Evolutionary conservation across 2,113 vertebrate species (phyloP).

Genomic region (Eclectus roratus): DNA sequence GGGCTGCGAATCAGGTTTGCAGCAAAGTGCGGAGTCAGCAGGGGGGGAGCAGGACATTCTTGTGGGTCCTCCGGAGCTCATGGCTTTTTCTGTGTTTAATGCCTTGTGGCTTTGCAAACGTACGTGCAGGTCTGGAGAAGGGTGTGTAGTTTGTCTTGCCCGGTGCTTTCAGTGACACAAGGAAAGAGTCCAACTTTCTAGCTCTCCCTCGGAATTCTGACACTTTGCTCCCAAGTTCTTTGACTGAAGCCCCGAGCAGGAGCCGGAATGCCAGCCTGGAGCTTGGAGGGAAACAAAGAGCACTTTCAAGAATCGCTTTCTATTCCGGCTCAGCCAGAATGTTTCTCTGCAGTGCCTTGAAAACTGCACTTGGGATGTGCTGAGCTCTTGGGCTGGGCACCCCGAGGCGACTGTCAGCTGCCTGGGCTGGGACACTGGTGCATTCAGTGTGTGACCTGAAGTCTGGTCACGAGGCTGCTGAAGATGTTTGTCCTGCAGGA

Average conservation of each 20-base stretch:
- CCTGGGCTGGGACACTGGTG: not conserved
- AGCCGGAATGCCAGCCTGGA: constrained; percentile 45
- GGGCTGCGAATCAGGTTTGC: not conserved
- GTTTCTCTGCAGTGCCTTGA: constrained; percentile 32
- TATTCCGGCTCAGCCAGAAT: constrained; percentile 3
- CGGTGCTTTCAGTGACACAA: not conserved
- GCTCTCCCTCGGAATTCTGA: constrained; percentile 38
- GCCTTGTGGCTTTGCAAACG: constrained; percentile 30
- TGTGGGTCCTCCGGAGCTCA: constrained; percentile 8
- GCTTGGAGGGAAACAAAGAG: constrained; percentile 54
- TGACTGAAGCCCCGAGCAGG: constrained; percentile 9
- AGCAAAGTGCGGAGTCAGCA: not conserved
- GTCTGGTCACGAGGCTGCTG: not conserved
- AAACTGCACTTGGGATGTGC: constrained; percentile 21
- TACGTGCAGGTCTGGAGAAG: not conserved
- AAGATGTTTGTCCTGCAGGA: constrained; percentile 30
- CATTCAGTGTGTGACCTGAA: not conserved
- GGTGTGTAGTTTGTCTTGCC: not conserved
- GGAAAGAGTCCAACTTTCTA: constrained; percentile 55
- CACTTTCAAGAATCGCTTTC: constrained; percentile 56
- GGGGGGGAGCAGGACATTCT: not conserved
- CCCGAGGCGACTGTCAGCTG: not conserved
- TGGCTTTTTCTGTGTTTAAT: constrained; percentile 25
- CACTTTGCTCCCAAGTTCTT: constrained; percentile 29
- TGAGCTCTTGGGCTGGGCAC: not conserved